A percentile compares a stretch with the other conserved stretches of the same genome.
Evolutionary conservation across 1,140 invertebrate species (phyloP).

Genomic region (Drosophila teissieri): DNA sequence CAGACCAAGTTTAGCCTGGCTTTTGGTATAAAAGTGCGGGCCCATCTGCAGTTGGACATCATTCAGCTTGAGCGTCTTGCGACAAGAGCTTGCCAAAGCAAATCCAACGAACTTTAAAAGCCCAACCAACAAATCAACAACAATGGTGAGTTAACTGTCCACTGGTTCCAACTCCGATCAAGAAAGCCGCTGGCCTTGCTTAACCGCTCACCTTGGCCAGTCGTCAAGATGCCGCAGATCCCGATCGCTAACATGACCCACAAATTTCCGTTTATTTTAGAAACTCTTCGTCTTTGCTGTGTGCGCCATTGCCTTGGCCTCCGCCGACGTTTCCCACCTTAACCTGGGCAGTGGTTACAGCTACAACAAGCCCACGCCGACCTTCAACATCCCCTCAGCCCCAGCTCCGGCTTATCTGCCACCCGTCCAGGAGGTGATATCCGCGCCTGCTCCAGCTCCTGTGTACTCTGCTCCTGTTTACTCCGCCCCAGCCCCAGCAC

Average conservation of each 20-base stretch:
- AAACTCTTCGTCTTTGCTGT: constrained; percentile 80
- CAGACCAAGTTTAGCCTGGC: constrained; percentile 18
- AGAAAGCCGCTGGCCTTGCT: constrained; percentile 51
- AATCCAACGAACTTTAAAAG: constrained; percentile 67
- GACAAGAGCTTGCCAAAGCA: constrained; percentile 55
- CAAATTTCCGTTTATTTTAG: constrained; percentile 39
- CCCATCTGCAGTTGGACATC: constrained; percentile 70
- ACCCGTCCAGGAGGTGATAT: constrained; percentile 8
- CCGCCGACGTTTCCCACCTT: constrained; percentile 75
- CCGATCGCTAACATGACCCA: constrained; percentile 7
- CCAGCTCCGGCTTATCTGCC: constrained; percentile 21
- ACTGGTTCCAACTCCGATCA: constrained; percentile 15
- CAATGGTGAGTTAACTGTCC: constrained; percentile 53
- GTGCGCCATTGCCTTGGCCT: constrained; percentile 65
- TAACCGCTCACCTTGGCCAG: constrained; percentile 49
- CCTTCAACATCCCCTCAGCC: constrained; percentile 63
- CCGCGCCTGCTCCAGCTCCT: constrained; percentile 32
- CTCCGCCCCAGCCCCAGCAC: constrained; percentile 39
- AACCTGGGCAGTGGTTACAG: constrained; percentile 64
- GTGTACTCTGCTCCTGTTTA: constrained; percentile 28
- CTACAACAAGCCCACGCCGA: constrained; percentile 65
- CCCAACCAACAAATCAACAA: constrained; percentile 66
- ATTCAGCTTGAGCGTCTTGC: constrained; percentile 68
- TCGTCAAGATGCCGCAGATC: constrained; percentile 15
- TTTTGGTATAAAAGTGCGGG: constrained; percentile 63